Conservation (phyloP, 2,888 invertebrate species). For the Drosophila stalkeri region DNA sequence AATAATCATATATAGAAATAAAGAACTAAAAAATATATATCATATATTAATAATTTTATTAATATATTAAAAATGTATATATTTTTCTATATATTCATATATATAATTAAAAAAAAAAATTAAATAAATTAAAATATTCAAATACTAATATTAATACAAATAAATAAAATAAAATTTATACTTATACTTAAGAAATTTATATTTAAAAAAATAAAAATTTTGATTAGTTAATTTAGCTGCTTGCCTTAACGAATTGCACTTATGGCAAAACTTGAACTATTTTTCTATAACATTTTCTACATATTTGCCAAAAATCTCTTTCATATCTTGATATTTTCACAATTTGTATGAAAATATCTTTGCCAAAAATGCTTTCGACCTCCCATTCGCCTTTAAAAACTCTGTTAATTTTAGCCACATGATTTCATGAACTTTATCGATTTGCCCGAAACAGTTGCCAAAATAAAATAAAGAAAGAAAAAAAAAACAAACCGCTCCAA, state of each 20-base stretch:
- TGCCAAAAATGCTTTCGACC: neutral
- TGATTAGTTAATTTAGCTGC: neutral
- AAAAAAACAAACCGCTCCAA: neutral
- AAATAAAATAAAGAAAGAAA: slow-evolving; percentile 14
- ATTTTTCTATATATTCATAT: too few relatives aligned
- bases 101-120: too few relatives aligned
- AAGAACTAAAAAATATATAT: too few relatives aligned
- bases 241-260: neutral
- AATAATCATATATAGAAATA: too few relatives aligned
- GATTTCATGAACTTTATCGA: slow-evolving; percentile 63
- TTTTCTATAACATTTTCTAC: neutral
- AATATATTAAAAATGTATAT: too few relatives aligned
- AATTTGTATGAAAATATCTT: neutral
- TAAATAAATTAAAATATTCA: too few relatives aligned
- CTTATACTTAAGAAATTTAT: neutral
- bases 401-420: slow-evolving; percentile 47
- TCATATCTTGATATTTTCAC: neutral
- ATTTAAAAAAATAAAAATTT: neutral
- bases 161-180: too few relatives aligned
- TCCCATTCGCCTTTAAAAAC: slow-evolving; percentile 54
- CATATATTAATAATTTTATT: too few relatives aligned
- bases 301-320: neutral
- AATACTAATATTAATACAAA: too few relatives aligned
- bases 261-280: neutral
- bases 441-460: slow-evolving; percentile 64